Evolutionary conservation across 1,140 invertebrate species (phyloP).

Genomic region (Bombus sibiricus): DNA sequence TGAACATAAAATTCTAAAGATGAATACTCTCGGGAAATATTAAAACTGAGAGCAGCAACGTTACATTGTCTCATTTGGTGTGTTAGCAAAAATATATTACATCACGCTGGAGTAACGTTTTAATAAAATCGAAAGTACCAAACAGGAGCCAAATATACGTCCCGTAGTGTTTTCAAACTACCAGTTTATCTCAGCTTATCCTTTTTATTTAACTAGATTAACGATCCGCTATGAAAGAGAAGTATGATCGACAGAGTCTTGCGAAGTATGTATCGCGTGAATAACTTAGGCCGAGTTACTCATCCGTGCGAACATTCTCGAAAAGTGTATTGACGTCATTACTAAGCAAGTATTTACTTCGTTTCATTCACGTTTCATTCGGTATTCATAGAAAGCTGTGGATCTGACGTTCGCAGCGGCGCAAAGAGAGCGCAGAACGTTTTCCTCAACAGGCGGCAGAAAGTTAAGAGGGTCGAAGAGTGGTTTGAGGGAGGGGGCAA

Average conservation of each 20-base stretch:
- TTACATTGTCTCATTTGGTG: too few species aligned
- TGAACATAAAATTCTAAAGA: too few species aligned
- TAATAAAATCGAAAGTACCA: too few species aligned
- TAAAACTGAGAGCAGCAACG: too few species aligned
- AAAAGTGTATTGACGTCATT: conserved; percentile 32
- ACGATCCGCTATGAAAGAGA: background rate
- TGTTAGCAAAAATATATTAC: too few species aligned
- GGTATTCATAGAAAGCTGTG: conserved; percentile 58
- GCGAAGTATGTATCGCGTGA: background rate
- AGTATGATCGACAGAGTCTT: background rate
- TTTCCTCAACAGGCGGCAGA: conserved; percentile 23
- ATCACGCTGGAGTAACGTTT: too few species aligned
- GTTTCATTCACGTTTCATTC: conserved; percentile 48
- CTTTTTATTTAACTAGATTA: background rate
- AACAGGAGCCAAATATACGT: too few species aligned
- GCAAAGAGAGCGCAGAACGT: conserved; percentile 29
- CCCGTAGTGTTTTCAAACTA: too few species aligned
- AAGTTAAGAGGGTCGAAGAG: conserved; percentile 40
- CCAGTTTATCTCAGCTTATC: too few species aligned
- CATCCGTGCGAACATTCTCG: background rate
- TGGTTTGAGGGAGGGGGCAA: background rate
- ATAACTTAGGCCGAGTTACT: background rate
- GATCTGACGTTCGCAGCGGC: conserved; percentile 13
- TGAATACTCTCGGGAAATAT: too few species aligned
- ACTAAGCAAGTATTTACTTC: conserved; percentile 43